Evolutionary conservation across 2,113 vertebrate species (phyloP).

Genomic region (Athene cunicularia): DNA sequence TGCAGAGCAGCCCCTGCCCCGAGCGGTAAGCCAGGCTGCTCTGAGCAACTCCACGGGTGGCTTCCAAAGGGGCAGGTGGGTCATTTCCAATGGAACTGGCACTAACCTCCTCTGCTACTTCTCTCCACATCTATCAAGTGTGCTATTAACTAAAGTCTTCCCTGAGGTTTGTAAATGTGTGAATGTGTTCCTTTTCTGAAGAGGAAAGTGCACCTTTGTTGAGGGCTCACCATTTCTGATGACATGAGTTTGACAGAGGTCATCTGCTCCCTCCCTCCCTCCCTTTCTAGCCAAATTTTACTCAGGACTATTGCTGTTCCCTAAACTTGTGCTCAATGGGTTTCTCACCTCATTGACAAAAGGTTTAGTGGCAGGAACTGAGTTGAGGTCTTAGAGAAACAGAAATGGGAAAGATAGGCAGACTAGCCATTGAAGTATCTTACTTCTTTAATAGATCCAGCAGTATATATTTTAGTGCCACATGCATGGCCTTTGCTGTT

Average conservation of each 20-base stretch:
- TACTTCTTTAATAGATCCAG: neutral
- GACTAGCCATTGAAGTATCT: neutral
- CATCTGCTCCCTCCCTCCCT: neutral
- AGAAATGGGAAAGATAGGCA: neutral
- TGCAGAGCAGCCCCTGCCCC: accelerated
- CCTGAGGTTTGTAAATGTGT: neutral
- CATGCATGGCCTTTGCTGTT: neutral
- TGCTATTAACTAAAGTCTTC: neutral
- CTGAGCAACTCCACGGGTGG: neutral
- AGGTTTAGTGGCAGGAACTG: neutral
- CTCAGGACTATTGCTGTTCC: neutral
- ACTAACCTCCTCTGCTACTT: neutral
- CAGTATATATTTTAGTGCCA: neutral
- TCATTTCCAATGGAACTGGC: neutral
- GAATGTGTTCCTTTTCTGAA: neutral
- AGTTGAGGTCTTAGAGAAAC: neutral
- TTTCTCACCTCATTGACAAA: neutral
- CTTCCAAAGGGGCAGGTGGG: neutral
- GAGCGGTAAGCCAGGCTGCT: neutral
- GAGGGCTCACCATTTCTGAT: neutral
- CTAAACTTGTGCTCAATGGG: neutral
- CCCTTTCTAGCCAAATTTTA: neutral
- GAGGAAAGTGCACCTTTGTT: neutral
- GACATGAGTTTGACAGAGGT: neutral
- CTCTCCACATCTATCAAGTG: neutral